phyloP scores from a whole-genome alignment of 2,113 vertebrate species.

The Melanerpes formicivorus region DNA sequence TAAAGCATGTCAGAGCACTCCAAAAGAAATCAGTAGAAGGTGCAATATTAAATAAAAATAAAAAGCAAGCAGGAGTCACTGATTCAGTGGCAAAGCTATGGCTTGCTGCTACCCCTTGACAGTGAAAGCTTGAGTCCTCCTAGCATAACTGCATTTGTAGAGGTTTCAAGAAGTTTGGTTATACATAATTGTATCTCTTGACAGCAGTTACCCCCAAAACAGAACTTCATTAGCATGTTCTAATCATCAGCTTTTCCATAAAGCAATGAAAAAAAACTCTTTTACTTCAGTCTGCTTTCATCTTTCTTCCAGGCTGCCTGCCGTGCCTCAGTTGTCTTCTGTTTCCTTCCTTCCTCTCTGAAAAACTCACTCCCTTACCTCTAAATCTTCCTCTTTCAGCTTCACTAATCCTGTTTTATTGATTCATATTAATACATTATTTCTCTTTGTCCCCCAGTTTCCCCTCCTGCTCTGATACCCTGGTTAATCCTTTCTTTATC shows the following conservation, averaged over 20 bases:
- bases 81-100: background rate
- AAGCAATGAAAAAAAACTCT: background rate
- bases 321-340: background rate
- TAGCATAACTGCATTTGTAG: background rate
- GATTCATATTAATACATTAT: background rate
- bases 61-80: background rate
- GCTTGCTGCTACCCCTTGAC: background rate
- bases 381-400: background rate
- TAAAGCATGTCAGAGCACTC: background rate
- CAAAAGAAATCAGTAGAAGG: background rate
- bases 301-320: background rate
- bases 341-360: background rate
- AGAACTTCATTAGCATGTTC: background rate
- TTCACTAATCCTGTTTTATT: conserved; percentile 13
- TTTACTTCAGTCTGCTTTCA: background rate
- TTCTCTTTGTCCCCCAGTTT: background rate
- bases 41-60: conserved; percentile 13
- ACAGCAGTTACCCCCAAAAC: background rate
- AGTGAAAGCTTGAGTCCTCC: background rate
- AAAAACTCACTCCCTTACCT: background rate
- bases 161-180: background rate
- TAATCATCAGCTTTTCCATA: background rate
- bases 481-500: conserved; percentile 34
- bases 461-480: background rate
- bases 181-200: background rate